Conservation (phyloP, 2,113 vertebrate genomes). For the Sceloporus tristichus region DNA sequence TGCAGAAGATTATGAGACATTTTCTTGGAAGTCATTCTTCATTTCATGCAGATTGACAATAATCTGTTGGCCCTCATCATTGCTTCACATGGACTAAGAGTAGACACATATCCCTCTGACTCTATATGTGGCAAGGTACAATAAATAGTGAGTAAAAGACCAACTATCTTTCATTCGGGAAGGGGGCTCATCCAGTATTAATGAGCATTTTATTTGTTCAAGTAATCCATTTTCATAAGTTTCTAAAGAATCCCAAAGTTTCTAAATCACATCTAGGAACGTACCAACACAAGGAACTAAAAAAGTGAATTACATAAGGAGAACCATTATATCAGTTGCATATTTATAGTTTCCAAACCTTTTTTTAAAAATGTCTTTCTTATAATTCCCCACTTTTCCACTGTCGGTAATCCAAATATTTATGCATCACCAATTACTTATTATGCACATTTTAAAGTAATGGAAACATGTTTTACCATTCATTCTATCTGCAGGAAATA, state of each 20-base stretch:
- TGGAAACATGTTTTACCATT: not conserved
- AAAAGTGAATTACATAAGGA: not conserved
- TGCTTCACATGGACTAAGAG: not conserved
- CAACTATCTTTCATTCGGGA: too few relatives aligned
- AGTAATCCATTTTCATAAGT: not conserved
- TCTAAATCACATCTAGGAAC: too few relatives aligned
- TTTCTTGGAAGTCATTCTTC: not conserved
- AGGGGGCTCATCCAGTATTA: too few relatives aligned
- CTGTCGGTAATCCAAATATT: rapidly evolving
- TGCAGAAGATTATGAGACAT: not conserved
- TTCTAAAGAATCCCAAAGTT: too few relatives aligned
- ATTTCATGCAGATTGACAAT: not conserved
- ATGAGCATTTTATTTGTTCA: not conserved
- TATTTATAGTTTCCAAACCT: too few relatives aligned
- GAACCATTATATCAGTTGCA: not conserved
- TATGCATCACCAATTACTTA: not conserved
- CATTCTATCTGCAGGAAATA: not conserved
- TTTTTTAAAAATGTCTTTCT: not conserved
- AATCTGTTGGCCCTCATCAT: not conserved
- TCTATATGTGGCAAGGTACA: not conserved
- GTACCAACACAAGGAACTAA: not conserved
- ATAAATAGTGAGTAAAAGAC: too few relatives aligned
- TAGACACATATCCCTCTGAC: not conserved
- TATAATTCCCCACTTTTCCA: not conserved
- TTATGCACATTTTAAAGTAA: not conserved